Evolutionary conservation across 2,797 vertebrate genomes (phyloP).

Genomic region (Diglossa cyanea): DNA sequence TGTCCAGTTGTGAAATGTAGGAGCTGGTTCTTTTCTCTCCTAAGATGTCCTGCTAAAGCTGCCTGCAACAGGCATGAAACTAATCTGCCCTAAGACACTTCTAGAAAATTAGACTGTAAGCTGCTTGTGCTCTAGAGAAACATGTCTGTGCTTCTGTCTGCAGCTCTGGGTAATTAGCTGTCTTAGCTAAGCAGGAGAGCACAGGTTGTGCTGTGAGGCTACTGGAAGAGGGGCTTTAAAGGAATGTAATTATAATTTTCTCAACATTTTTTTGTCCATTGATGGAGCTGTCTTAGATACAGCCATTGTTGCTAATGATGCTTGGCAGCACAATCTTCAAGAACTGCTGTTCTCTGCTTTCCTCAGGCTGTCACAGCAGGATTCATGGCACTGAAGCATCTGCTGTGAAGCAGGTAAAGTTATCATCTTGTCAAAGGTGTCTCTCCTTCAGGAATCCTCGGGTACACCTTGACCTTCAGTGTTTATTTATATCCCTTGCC

Average conservation of each 20-base stretch:
- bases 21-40: neutral
- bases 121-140: neutral
- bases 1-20: neutral
- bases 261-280: neutral
- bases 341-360: neutral
- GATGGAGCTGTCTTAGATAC: neutral
- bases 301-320: neutral
- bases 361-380: neutral
- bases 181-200: neutral
- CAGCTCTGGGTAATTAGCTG: neutral
- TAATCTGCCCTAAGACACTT: neutral
- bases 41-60: neutral
- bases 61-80: neutral
- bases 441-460: neutral
- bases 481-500: neutral
- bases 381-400: neutral
- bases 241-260: neutral
- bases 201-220: neutral
- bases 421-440: neutral
- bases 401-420: neutral
- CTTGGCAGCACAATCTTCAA: neutral
- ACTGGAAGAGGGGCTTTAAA: neutral
- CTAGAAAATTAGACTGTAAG: conserved; percentile 1
- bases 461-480: neutral
- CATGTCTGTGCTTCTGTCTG: neutral